Percentiles rank a stretch among this genome's conserved stretches.
These are phyloP conservation scores for Anastrepha obliqua DNA, from an alignment of 1,140 invertebrate species.

Conservation along the genomic window DNA sequence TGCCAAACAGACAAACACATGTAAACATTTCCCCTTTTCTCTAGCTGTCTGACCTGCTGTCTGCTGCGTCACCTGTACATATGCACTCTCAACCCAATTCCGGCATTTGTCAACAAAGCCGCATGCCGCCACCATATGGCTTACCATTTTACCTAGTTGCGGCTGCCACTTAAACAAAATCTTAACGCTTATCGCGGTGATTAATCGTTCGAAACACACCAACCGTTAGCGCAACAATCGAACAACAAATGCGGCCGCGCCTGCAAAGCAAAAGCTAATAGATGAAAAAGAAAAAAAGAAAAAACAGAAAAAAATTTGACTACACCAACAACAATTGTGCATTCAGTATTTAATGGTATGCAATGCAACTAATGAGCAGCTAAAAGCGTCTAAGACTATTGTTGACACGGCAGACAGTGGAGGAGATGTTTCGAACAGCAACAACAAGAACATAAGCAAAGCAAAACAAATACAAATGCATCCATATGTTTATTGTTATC, in stretches of 20 bases:
- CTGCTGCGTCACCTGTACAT: neutral
- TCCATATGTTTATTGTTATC: constrained; percentile 20
- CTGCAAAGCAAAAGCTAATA: neutral
- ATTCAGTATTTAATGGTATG: neutral
- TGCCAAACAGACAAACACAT: neutral
- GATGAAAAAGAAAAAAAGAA: neutral
- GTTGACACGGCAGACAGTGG: neutral
- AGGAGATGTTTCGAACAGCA: neutral
- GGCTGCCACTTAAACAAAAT: constrained; percentile 29
- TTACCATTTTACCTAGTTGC: neutral
- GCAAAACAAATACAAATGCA: neutral
- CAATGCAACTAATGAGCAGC: constrained; percentile 44
- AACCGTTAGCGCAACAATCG: neutral
- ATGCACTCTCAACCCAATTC: neutral
- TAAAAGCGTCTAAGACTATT: constrained; percentile 9
- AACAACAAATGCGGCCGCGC: neutral
- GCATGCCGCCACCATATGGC: neutral
- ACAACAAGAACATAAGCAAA: neutral
- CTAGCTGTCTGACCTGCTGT: neutral
- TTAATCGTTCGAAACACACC: constrained; percentile 30
- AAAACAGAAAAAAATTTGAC: neutral
- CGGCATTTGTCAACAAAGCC: constrained; percentile 24
- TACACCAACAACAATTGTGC: neutral
- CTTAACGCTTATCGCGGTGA: neutral
- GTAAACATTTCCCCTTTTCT: neutral